Evolutionary conservation across 2,797 vertebrate species (phyloP), one percentile per base, ranked within the genome.

Genomic region (Takifugu ocellatus): DNA sequence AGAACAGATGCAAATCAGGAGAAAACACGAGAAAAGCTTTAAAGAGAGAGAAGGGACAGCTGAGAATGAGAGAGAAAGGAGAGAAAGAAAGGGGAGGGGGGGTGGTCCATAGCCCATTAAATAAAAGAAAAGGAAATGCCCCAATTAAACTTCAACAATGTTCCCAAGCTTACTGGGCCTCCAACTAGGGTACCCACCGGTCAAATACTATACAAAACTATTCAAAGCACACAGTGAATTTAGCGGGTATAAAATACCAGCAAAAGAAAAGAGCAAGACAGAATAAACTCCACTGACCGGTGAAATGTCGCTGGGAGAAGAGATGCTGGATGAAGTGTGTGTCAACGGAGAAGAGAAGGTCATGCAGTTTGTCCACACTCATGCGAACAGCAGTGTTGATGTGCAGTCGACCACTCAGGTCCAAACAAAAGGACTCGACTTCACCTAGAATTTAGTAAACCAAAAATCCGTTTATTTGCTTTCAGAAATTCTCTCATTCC

Each of bases 311-410:
- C 78, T 94, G 92, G 49, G 90, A 88, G 78, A 95, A 91, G 61
- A 95, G 94, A 71, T 93, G 90, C 70, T 91, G 92, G 48, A 95
- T 88, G 81, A 96, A 96, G 55, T 92, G 83, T 0, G 92, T 94
- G 82, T 96, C 94, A 0, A 88, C 88, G 54, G 94, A 94, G 89
- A 95, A 95, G 10, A 96, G 91, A 81, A 95, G 90, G 74, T 95
- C 92, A 46, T 95, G 90, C 48, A 96, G 90, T 62, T 91, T 92
- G 78, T 96, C 94, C 0, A 94, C 94, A 0, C 92, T 91, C 79
- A 96, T 84, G 14, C 91, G 88, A 63, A 94, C 88, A 21, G 86
- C 91, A 0, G 84, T 59, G 75, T 96, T 96, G 80, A 96, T 93
- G 81, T 94, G 91, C 39, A 94, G 83, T 0, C 94, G 90, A 7